Percentiles rank a stretch among this genome's conserved stretches.
Conservation (phyloP, 2,797 vertebrate species). For the Meda fulgida region DNA sequence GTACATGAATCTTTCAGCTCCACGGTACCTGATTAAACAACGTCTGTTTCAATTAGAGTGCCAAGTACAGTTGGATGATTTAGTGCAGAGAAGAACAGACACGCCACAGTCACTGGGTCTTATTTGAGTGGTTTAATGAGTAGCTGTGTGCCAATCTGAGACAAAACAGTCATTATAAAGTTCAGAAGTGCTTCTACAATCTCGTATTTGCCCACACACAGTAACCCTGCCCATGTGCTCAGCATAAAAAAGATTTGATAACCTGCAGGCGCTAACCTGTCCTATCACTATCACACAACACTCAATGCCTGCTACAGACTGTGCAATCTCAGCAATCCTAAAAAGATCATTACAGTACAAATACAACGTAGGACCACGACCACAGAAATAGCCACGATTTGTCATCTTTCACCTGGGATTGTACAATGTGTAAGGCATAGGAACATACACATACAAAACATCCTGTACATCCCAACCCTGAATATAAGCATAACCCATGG, state of each 20-base stretch:
- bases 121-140: constrained; percentile 17
- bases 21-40: not conserved
- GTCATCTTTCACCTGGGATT: too few species aligned
- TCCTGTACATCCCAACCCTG: not conserved
- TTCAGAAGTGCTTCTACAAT: constrained; percentile 4
- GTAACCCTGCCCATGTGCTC: not conserved
- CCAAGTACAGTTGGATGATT: constrained; percentile 15
- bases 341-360: not conserved
- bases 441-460: constrained; percentile 18
- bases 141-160: constrained; percentile 1
- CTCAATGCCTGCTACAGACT: not conserved
- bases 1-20: constrained; percentile 10
- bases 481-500: not conserved
- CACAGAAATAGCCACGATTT: too few species aligned
- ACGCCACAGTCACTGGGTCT: not conserved
- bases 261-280: not conserved
- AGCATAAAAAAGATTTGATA: not conserved
- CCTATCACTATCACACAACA: not conserved
- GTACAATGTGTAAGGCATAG: too few species aligned
- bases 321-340: not conserved
- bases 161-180: constrained; percentile 34
- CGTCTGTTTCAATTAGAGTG: not conserved
- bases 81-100: constrained; percentile 14
- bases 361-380: too few species aligned
- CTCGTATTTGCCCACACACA: constrained; percentile 25